Evolutionary conservation across 2,797 vertebrate species (phyloP), one percentile per base, ranked within the genome.

Genomic region (Dendrocincla fuliginosa): DNA sequence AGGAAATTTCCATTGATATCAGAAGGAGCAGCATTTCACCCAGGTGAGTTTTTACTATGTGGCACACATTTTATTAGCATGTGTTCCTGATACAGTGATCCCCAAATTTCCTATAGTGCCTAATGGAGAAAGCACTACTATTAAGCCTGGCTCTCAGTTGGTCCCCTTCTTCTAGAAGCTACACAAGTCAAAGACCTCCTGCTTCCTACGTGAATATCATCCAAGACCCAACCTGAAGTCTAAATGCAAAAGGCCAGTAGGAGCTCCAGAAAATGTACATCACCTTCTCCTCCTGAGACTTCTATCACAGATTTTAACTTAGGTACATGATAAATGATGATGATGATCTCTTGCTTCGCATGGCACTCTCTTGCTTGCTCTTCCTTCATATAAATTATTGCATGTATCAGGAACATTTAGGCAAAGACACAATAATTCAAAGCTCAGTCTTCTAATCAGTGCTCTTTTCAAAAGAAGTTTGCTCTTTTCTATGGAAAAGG

Each of bases 1-100:
- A 95, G 95, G 96, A 96, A 96, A 96, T 96, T 97, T 97, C 95
- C 96, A 97, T 92, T 96, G 95, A 97, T 97, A 97, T 97, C 93
- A 92, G 96, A 96, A 97, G 97, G 95, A 96, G 96, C 94, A 97
- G 88, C 92, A 97, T 96, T 97, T 95, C 91, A 97, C 94, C 96
- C 86, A 93, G 95, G 95, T 97, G 95, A 96, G 94, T 94, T 97
- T 97, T 91, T 83, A 61, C 87, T 97, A 74, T 93, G 95, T 94
- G 95, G 83, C 81, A 97, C 64, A 46, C 87, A 97, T 94, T 97
- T 95, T 88, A 96, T 95, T 95, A 96, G 84, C 69, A 89, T 95
- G 84, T 90, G 86, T 49, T 97, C 93, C 80, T 73, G 77, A 91
- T 95, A 89, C 5, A 42, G 91, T 81, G 80, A 91, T 94, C 94